Percentiles rank a stretch among this genome's conserved stretches.
Evolutionary conservation across 2,888 invertebrate species (phyloP).

Genomic region (Acanthosepion esculentum): DNA sequence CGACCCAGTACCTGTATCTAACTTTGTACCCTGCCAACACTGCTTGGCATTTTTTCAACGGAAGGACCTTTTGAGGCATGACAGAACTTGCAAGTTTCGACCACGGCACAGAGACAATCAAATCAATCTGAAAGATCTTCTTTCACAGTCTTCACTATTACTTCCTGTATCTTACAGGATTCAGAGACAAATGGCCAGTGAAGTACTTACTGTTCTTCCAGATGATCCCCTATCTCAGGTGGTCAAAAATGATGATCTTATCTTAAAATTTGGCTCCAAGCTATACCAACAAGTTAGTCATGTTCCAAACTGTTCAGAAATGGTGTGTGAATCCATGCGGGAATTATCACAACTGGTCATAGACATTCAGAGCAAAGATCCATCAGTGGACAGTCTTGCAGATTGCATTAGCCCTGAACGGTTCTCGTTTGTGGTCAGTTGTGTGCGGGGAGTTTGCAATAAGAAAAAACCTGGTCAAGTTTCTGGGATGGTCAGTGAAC

Average conservation of each 20-base stretch:
- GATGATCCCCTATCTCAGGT: neutral
- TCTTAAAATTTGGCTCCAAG: neutral
- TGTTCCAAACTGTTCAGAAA: neutral
- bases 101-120: constrained; percentile 10
- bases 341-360: neutral
- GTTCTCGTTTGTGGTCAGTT: constrained; percentile 13
- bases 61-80: neutral
- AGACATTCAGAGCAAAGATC: neutral
- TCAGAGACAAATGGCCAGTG: constrained; percentile 6
- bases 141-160: neutral
- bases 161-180: neutral
- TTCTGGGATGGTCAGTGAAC: constrained; percentile 11
- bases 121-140: constrained; percentile 33
- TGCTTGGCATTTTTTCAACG: constrained; percentile 10
- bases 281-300: neutral
- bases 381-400: neutral
- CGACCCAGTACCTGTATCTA: neutral
- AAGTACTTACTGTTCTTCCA: neutral
- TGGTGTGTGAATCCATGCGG: constrained; percentile 12
- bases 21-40: neutral
- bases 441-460: neutral
- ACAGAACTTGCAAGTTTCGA: constrained; percentile 15
- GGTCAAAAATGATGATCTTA: neutral
- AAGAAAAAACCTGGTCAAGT: constrained; percentile 11
- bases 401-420: neutral